Conservation (phyloP, 2,797 vertebrate genomes). For the Thamnophis elegans region DNA sequence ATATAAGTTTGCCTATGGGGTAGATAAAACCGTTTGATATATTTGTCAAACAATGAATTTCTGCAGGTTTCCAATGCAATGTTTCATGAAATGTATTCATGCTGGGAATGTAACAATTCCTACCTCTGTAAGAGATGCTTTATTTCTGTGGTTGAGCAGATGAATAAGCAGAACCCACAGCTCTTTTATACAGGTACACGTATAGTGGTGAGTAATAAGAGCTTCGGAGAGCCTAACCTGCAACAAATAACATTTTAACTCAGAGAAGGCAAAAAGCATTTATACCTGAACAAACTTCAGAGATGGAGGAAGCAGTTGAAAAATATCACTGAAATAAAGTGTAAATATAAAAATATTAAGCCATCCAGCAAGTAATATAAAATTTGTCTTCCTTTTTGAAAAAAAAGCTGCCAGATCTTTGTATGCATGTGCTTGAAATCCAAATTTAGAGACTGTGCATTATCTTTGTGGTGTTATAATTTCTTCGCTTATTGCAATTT, state of each 20-base stretch:
- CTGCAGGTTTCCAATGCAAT: background rate
- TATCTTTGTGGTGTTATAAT: background rate
- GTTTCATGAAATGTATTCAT: background rate
- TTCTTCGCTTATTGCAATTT: background rate
- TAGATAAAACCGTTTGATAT: background rate
- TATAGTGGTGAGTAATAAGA: conserved; percentile 78
- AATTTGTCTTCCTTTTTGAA: background rate
- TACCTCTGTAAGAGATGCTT: conserved; percentile 84
- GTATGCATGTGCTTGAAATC: background rate
- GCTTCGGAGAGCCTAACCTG: conserved; percentile 90
- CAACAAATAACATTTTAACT: conserved; percentile 26
- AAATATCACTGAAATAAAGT: background rate
- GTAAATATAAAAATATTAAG: background rate
- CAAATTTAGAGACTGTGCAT: background rate
- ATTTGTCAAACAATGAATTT: background rate
- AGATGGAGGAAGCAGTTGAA: background rate
- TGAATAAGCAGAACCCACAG: conserved; percentile 90
- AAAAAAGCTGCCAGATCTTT: background rate
- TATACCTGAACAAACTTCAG: background rate
- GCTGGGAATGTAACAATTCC: background rate
- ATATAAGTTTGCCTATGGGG: background rate
- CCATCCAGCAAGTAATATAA: background rate
- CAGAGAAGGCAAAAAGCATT: background rate
- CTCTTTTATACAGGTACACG: conserved; percentile 88
- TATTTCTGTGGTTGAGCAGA: conserved; percentile 85